phyloP scores from a whole-genome alignment of 2,113 vertebrate genomes.

The Balaeniceps rex region DNA sequence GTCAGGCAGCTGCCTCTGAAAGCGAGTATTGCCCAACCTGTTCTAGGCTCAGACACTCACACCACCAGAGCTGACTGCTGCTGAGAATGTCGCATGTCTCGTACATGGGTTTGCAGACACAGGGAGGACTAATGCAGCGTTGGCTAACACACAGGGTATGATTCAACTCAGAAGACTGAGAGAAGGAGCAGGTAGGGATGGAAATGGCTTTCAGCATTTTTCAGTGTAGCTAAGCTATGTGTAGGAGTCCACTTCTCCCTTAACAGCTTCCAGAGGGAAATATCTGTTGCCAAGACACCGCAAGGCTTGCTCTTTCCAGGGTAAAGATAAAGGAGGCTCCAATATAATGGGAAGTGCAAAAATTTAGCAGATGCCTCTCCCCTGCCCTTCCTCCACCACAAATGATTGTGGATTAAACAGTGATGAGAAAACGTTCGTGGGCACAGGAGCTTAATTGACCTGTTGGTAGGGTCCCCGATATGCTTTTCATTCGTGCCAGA shows the following conservation, averaged over 20 bases:
- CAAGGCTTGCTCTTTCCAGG: neutral
- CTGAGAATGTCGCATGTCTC: neutral
- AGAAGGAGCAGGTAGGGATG: neutral
- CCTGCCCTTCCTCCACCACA: neutral
- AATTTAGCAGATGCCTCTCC: neutral
- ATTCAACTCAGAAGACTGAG: neutral
- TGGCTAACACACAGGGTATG: neutral
- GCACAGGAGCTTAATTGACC: neutral
- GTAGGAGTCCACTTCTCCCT: neutral
- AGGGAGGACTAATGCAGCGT: neutral
- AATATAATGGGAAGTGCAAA: neutral
- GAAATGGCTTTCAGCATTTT: neutral
- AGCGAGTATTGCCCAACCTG: neutral
- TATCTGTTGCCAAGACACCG: neutral
- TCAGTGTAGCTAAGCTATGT: neutral
- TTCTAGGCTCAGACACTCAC: neutral
- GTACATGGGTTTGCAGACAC: accelerated
- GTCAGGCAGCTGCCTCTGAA: neutral
- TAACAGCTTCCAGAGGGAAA: neutral
- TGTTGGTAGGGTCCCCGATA: neutral
- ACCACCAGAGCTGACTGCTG: neutral
- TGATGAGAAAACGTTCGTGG: neutral
- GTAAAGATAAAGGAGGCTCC: neutral
- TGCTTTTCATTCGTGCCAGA: neutral
- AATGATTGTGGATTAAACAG: neutral